Percentiles rank a stretch among this genome's conserved stretches.
phyloP scores from a whole-genome alignment of 2,797 vertebrate genomes.

The Prionace glauca region DNA sequence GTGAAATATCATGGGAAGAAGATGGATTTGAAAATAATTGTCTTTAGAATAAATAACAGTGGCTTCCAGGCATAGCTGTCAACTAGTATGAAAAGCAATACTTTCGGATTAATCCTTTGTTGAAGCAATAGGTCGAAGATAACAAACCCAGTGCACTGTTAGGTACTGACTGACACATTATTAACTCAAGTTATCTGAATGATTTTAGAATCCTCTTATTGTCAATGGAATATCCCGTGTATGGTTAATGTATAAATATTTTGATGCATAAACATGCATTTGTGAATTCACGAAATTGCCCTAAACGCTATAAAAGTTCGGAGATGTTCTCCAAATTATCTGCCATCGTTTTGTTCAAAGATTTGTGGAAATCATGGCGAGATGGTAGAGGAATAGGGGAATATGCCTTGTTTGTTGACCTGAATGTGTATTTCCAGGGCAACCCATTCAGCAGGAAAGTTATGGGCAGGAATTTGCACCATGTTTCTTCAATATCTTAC shows the following conservation, averaged over 20 bases:
- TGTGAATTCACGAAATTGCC: background rate
- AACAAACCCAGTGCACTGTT: background rate
- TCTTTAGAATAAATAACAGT: slow-evolving; percentile 10
- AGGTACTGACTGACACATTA: background rate
- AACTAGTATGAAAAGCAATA: slow-evolving; percentile 1
- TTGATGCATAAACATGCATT: background rate
- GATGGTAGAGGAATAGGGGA: background rate
- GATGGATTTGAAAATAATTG: slow-evolving; percentile 32
- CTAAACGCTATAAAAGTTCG: background rate
- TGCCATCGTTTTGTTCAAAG: background rate
- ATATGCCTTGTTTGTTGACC: background rate
- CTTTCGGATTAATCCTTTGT: background rate
- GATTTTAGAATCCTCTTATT: background rate
- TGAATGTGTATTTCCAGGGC: background rate
- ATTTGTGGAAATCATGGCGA: background rate
- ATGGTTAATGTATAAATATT: background rate
- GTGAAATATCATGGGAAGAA: slow-evolving; percentile 14
- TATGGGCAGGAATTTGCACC: background rate
- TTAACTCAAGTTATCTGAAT: background rate
- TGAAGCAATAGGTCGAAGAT: background rate
- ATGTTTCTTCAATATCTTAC: background rate
- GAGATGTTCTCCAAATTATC: background rate
- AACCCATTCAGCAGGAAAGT: background rate
- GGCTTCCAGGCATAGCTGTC: slow-evolving; percentile 9
- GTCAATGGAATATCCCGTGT: background rate